Evolutionary conservation across 2,888 invertebrate species (phyloP), one percentile per base, ranked within the genome.

Genomic region (Spicauda simplicius): DNA sequence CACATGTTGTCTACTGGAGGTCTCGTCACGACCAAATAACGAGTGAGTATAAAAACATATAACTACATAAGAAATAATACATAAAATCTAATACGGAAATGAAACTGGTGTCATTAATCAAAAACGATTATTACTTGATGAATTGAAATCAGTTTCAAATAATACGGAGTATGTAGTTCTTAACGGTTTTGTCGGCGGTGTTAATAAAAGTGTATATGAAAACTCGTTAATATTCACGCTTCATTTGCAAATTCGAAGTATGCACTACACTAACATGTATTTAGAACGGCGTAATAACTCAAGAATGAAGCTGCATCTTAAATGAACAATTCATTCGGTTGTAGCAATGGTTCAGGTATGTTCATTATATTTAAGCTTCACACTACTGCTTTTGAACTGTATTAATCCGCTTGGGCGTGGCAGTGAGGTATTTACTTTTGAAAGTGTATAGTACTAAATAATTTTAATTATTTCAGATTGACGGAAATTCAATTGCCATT

Each of bases 261-360:
- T 60, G 64, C 63, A 68, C 58, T 64, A 68, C 64, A 65, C 84
- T 84, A 84, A 84, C 84, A 78, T 62, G 57, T 68, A 68, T 55
- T 20, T 37, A 48, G 30, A 45, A 45, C 37, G 58, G 58, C 20
- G 65, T 53, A 41, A 41, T 65, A 65, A 65, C 59, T 67, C 71
- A 69, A 74, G 75, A 72, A 68, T 61, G 73, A 69, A 71, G 69
- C 68, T 72, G 69, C 70, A 64, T 69, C 20, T 60, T 56, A 57
- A 62, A 61, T 58, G 70, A 68, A 69, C 66, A 66, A 64, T 69
- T 64, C 64, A 66, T 72, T 70, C 71, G 71, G 75, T 76, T 73
- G 74, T 72, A 71, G 73, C 73, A 76, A 75, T 82, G 86, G 87
- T 85, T 87, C 88, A 91, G 88, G 91, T 90, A 90, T 83, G 86